Evolutionary conservation across 2,888 invertebrate genomes (phyloP), one percentile per base, ranked within the genome.

Genomic region (Andrena minutula): DNA sequence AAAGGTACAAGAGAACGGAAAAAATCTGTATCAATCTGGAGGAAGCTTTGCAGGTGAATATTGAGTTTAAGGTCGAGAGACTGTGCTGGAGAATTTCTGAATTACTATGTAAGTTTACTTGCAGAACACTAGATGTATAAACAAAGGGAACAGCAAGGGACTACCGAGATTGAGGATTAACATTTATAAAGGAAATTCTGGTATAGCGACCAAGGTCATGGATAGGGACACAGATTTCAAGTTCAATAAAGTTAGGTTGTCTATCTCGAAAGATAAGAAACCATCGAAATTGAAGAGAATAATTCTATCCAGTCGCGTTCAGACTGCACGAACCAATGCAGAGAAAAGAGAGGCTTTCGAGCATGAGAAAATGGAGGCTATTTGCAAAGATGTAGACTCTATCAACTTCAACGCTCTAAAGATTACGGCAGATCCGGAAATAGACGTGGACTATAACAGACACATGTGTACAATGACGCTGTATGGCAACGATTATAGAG

Each of bases 361-460:
- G 32, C 51, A 10, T 0, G 49, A 28, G 0, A 78, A 86, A 32
- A 51, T 78, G 23, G 32, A 70, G 1, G 53, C 78, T 51, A 70
- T 58, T 2, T 69, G 61, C n/a, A 70, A 51, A n/a, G 71, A 81
- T 12, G 68, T 86, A 0, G 65, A 86, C 53, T 35, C 56, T 1
- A 79, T 89, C 26, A 69, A 91, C 71, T 87, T 91, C 0, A 66
- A 84, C 2, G 75, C 83, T 6, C 71, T 92, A 10, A 90, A 82
- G n/a, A 92, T 92, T 30, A 68, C 83, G 8, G 51, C 85, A 2
- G 89, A 89, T 16, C 72, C 86, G 2, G 73, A 79, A 26, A 63
- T 81, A 12, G 88, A 92, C 7, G 51, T 85, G 26, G 84, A 90
- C 63, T 84, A 84, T 23, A 70, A 75, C 3, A 83, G 71, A 69